Evolutionary conservation across 2,113 vertebrate species (phyloP), one percentile per base, ranked within the genome.

Genomic region (Sapajus apella): DNA sequence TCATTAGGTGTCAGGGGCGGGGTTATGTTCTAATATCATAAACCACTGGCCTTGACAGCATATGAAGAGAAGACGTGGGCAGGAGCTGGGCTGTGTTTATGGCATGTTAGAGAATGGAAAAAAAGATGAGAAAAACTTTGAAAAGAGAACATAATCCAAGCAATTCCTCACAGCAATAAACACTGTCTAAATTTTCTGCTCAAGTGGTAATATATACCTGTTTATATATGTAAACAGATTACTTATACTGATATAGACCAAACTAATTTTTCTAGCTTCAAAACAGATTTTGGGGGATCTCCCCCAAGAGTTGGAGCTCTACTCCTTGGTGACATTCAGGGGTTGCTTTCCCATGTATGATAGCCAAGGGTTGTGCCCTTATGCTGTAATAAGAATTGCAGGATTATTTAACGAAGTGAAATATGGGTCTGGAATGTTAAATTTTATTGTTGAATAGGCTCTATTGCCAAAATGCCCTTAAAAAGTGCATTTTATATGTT

Each of bases 381-480:
- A 81, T 17, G 7, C 75, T 56, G 20, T 87, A 47, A 47, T 77
- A 43, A 93, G 32, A 2, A 72, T 83, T 80, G 61, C 64, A 68
- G 64, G 45, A 77, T 82, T 88, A 70, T 77, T 83, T 76, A 87
- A 75, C 76, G 81, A 87, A 87, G 82, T 91, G 70, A 58, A 92
- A 76, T 21, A 12, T 87, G 70, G 55, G 27, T 82, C 96, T 96
- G 50, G 37, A 88, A 72, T 77, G 61, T 87, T 94, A 94, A 55
- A 86, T 76, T 96, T 88, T 86, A 95, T 87, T 83, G 56, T 55
- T 84, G 73, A 84, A 6, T 37, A 72, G 50, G 68, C 18, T 96
- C 55, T 94, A 64, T 92, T 91, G 76, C 30, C 50, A 64, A 16
- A 94, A 96, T 96, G n/a, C 86, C 89, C 86, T 96, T 13, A 97